Evolutionary conservation across 2,113 vertebrate genomes (phyloP), one percentile per base, ranked within the genome.

Genomic region (Psammodynastes pulverulentus): DNA sequence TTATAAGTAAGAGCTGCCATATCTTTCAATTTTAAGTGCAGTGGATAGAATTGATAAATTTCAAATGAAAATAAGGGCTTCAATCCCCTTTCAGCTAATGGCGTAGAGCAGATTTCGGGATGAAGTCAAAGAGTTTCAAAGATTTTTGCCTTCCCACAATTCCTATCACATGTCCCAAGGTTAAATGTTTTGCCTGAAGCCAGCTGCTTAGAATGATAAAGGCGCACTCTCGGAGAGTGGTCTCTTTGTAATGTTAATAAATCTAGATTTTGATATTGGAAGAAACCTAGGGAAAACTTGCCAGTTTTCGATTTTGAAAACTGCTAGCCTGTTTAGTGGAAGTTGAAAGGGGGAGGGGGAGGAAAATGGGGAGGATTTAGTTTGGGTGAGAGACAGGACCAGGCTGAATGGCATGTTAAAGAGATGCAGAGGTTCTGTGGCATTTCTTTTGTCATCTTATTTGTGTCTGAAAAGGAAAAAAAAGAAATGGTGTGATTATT

Each of bases 201-300:
- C 97, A 97, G 96, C 96, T 98, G 98, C 97, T 98, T 96, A 91
- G 96, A 97, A 98, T 98, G 97, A 97, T 98, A 97, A 98, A 98
- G 97, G 97, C 96, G 97, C 96, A 95, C 95, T 96, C 96, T 96
- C 97, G 96, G 97, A 97, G 97, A 96, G 97, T 95, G 91, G 95
- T 95, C 96, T 97, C 98, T 98, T 98, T 98, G 97, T 98, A 98
- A 98, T 98, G 98, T 97, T 98, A 98, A 98, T 98, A 97, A 98
- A 96, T 95, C 96, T 96, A 96, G 96, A 97, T 97, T 98, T 97
- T 97, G 94, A 96, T 97, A 97, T 96, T 96, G 97, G 96, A 97
- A 96, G 96, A 95, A 97, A 95, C 97, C 97, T 97, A 96, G 95
- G 97, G 97, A 97, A 97, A 98, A 97, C 96, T 96, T 97, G 96